Percentiles rank a stretch among this genome's conserved stretches.
Evolutionary conservation across 2,797 vertebrate genomes (phyloP).

Genomic region (Erethizon dorsatum): DNA sequence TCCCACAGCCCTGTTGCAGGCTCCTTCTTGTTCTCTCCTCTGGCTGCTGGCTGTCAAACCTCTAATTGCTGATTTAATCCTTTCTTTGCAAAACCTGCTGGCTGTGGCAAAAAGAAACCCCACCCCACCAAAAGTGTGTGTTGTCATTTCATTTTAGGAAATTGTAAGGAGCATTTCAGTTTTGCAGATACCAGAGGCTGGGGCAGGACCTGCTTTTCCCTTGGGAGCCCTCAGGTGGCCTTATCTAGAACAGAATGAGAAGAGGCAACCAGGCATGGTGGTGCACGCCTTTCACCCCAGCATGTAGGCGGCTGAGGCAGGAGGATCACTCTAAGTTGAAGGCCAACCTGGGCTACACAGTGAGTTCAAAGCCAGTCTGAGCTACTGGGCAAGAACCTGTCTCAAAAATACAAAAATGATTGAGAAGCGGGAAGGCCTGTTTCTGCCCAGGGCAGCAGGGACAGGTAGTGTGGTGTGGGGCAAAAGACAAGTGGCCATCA

Average conservation of each 20-base stretch:
- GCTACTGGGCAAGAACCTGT: not conserved
- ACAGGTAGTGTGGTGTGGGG: not conserved
- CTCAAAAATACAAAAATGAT: not conserved
- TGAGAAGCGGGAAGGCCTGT: not conserved
- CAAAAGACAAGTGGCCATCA: not conserved
- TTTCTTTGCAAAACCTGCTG: slow-evolving; percentile 20
- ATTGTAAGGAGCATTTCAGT: not conserved
- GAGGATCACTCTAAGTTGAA: not conserved
- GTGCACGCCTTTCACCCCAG: not conserved
- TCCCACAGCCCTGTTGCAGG: not conserved
- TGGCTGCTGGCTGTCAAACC: not conserved
- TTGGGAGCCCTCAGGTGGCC: not conserved
- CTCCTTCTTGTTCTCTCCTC: not conserved
- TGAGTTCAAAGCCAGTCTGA: not conserved
- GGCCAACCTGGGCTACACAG: not conserved
- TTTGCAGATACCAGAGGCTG: not conserved
- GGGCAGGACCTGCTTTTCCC: not conserved
- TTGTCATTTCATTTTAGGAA: not conserved
- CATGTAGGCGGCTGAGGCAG: not conserved
- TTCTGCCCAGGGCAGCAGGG: not conserved
- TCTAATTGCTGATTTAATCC: slow-evolving; percentile 40
- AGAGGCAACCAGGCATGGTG: not conserved
- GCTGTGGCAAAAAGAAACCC: not conserved
- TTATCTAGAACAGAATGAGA: not conserved
- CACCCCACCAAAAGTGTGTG: not conserved